A percentile compares a stretch with the other conserved stretches of the same genome.
These are phyloP conservation scores for Lasioglossum oenotherae DNA, from an alignment of 2,888 invertebrate species.

Conservation along the genomic window DNA sequence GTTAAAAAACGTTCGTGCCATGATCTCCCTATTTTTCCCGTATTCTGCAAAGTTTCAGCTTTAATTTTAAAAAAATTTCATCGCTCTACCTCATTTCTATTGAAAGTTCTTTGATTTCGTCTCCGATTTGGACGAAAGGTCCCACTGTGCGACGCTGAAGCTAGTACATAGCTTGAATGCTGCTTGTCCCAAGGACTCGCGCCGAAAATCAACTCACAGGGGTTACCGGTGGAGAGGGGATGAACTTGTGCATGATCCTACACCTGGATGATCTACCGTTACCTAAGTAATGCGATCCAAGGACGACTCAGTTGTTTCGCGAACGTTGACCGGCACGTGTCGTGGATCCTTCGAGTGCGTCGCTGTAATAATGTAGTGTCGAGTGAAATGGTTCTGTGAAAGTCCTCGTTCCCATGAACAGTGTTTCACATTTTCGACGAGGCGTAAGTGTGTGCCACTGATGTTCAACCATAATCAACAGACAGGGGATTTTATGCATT, in stretches of 20 bases:
- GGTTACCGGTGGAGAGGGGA: neutral
- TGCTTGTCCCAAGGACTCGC: neutral
- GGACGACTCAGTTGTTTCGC: conserved; percentile 1
- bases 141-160: neutral
- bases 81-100: too few species aligned
- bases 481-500: too few species aligned
- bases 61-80: too few species aligned
- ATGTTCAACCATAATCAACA: neutral
- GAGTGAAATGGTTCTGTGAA: neutral
- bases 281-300: conserved; percentile 8
- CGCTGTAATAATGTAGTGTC: neutral
- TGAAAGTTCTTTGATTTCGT: too few species aligned
- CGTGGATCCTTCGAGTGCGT: neutral
- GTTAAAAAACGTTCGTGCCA: too few species aligned
- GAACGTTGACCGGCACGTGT: conserved; percentile 2
- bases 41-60: too few species aligned
- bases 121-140: too few species aligned
- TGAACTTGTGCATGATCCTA: neutral
- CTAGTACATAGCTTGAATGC: neutral
- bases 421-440: neutral
- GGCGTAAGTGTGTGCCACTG: neutral
- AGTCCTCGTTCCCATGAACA: neutral
- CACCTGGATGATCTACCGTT: neutral
- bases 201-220: neutral
- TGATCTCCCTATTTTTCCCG: too few species aligned